Conservation (phyloP, 2,797 vertebrate species). For the Tympanoctomys barrerae region DNA sequence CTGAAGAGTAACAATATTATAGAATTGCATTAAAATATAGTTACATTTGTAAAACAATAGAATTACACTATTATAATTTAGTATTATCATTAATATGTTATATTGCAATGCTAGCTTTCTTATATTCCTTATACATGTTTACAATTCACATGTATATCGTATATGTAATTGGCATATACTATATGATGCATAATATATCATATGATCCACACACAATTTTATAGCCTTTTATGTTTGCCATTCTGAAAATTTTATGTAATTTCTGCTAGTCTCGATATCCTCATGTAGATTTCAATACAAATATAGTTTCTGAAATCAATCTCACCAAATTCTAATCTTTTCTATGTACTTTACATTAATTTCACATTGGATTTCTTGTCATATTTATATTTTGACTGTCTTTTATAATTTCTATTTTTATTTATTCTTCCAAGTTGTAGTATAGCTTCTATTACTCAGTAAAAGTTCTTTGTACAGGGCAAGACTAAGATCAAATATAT, state of each 20-base stretch:
- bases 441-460: background rate
- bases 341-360: background rate
- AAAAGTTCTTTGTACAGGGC: background rate
- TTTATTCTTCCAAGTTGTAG: background rate
- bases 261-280: background rate
- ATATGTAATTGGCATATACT: no score
- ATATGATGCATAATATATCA: background rate
- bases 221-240: background rate
- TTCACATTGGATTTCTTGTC: background rate
- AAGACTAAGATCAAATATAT: constrained; percentile 27
- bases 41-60: background rate
- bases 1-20: background rate
- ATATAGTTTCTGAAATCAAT: background rate
- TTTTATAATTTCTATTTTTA: background rate
- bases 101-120: background rate
- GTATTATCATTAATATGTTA: background rate
- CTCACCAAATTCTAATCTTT: background rate
- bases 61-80: background rate
- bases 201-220: background rate
- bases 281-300: background rate
- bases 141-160: background rate
- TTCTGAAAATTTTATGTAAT: background rate
- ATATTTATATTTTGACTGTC: background rate
- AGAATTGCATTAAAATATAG: background rate
- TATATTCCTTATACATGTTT: background rate